These are phyloP conservation scores for Mobula birostris DNA, from an alignment of 2,113 vertebrate genomes.

Conservation along the genomic window DNA sequence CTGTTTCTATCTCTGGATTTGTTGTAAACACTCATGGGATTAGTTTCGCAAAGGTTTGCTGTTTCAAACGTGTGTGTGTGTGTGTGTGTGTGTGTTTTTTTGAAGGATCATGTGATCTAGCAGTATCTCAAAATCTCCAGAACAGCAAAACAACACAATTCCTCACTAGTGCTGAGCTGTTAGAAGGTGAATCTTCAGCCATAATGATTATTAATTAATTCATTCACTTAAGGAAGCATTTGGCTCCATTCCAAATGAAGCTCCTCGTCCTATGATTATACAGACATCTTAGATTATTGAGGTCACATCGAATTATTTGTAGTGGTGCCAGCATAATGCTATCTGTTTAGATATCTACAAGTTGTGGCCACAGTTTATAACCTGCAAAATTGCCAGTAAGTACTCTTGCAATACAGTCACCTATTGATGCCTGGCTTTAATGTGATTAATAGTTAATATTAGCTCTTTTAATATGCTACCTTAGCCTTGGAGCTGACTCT, in stretches of 20 bases:
- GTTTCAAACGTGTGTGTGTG: background rate
- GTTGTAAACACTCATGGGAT: background rate
- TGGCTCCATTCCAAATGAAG: background rate
- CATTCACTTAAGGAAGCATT: background rate
- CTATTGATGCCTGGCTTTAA: background rate
- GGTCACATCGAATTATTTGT: background rate
- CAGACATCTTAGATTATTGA: background rate
- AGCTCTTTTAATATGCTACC: background rate
- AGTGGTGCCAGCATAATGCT: background rate
- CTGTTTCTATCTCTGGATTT: background rate
- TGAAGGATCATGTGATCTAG: background rate
- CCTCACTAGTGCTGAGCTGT: background rate
- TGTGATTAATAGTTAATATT: background rate
- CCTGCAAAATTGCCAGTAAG: no score
- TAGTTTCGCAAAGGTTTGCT: background rate
- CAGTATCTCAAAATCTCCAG: background rate
- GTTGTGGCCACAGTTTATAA: constrained; percentile 8
- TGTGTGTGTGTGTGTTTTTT: background rate
- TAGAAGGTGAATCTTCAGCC: constrained; percentile 15
- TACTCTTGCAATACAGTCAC: background rate
- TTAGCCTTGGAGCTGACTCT: background rate
- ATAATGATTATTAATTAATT: background rate
- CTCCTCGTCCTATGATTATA: background rate
- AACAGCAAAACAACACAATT: background rate
- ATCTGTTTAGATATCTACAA: background rate